phyloP scores from a whole-genome alignment of 2,888 invertebrate species.

The Liposcelis brunnea region DNA sequence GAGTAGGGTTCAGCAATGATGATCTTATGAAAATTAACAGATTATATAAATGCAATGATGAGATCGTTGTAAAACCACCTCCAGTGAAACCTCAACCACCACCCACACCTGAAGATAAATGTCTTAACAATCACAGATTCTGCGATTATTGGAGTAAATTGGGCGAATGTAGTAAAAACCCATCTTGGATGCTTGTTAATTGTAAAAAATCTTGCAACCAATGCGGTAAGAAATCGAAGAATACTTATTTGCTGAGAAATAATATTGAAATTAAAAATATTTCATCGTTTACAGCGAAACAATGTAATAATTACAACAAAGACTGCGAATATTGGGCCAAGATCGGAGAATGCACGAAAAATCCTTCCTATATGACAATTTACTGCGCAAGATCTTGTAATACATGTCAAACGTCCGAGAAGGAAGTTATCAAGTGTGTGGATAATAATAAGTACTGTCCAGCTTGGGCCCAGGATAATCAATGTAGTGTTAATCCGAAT shows the following conservation, averaged over 20 bases:
- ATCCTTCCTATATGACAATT: slow-evolving; percentile 21
- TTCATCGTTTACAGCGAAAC: slow-evolving; percentile 9
- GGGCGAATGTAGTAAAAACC: slow-evolving; percentile 21
- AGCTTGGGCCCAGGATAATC: slow-evolving; percentile 19
- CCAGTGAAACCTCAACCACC: slow-evolving; percentile 18
- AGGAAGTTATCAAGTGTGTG: slow-evolving; percentile 16
- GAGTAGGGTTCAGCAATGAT: slow-evolving; percentile 21
- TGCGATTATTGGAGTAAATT: slow-evolving; percentile 20
- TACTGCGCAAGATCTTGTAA: slow-evolving; percentile 22
- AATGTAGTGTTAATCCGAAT: slow-evolving; percentile 20
- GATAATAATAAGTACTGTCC: slow-evolving; percentile 18
- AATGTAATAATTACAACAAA: slow-evolving; percentile 18
- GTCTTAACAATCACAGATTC: slow-evolving; percentile 18
- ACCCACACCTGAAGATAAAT: slow-evolving; percentile 12
- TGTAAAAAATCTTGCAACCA: slow-evolving; percentile 21
- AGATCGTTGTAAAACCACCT: slow-evolving; percentile 21
- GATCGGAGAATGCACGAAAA: slow-evolving; percentile 20
- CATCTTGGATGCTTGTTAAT: slow-evolving; percentile 21
- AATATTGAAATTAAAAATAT: too few relatives aligned
- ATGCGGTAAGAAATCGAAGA: slow-evolving; percentile 17
- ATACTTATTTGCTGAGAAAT: slow-evolving; percentile 11
- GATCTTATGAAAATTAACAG: slow-evolving; percentile 7
- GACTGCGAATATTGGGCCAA: slow-evolving; percentile 21
- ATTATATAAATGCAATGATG: slow-evolving; percentile 16
- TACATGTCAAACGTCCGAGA: slow-evolving; percentile 17